Evolutionary conservation across 2,113 vertebrate species (phyloP).

Genomic region (Isurus oxyrinchus): DNA sequence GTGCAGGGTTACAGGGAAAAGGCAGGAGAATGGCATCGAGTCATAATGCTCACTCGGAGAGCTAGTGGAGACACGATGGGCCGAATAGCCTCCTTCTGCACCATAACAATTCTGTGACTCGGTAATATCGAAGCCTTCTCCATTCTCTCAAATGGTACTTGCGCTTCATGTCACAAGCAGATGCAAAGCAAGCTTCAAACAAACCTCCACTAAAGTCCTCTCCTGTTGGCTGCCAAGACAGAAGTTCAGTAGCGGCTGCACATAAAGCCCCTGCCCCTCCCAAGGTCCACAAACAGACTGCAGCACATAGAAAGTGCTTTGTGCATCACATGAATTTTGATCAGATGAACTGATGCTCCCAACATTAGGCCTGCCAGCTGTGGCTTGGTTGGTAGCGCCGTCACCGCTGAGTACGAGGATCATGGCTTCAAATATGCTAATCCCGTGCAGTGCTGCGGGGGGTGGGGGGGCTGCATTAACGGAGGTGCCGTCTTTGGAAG

Average conservation of each 20-base stretch:
- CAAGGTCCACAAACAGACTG: background rate
- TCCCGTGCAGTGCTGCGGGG: background rate
- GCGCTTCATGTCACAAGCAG: background rate
- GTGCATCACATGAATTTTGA: background rate
- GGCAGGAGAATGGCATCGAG: too few relatives aligned
- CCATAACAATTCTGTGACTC: too few relatives aligned
- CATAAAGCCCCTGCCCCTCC: background rate
- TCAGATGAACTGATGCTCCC: background rate
- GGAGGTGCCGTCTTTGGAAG: background rate
- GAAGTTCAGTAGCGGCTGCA: background rate
- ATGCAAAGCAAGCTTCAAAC: background rate
- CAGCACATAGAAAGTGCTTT: background rate
- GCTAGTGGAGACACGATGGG: too few relatives aligned
- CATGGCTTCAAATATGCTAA: background rate
- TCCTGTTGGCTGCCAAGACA: background rate
- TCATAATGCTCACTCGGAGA: too few relatives aligned
- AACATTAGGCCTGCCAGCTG: background rate
- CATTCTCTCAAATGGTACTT: background rate
- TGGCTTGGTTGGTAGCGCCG: background rate
- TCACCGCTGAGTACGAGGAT: background rate
- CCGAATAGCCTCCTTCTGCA: too few relatives aligned
- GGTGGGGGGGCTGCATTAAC: too few relatives aligned
- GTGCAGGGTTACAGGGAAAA: too few relatives aligned
- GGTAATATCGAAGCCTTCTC: background rate
- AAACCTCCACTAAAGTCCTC: background rate